Percentiles rank a stretch among this genome's conserved stretches.
These are phyloP conservation scores for Dufourea novaeangliae DNA, from an alignment of 1,140 invertebrate genomes.

Conservation along the genomic window DNA sequence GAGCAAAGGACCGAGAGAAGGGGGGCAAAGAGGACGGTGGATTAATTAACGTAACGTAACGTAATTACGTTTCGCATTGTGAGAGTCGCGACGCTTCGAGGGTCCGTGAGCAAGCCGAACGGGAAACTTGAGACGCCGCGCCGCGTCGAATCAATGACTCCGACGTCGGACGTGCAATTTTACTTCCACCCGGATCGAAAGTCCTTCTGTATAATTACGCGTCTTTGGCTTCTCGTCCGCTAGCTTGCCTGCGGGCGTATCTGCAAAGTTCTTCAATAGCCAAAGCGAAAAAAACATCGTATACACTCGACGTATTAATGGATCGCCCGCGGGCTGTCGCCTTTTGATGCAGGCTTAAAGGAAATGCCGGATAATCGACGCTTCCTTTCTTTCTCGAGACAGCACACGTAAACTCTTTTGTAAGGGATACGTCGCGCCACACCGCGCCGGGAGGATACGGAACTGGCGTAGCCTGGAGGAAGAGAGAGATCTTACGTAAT, in stretches of 20 bases:
- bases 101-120: background rate
- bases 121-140: conserved; percentile 43
- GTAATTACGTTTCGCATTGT: conserved; percentile 65
- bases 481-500: conserved; percentile 27
- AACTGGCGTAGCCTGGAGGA: background rate
- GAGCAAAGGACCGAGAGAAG: conserved; percentile 15
- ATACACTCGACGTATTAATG: too few species aligned
- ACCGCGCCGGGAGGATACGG: background rate
- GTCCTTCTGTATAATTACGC: conserved; percentile 9
- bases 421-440: background rate
- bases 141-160: background rate
- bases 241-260: background rate
- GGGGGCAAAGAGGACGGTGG: conserved; percentile 42
- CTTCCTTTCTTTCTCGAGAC: background rate
- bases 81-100: conserved; percentile 42
- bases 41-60: conserved; percentile 74
- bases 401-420: background rate
- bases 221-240: background rate
- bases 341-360: background rate
- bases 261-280: background rate
- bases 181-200: background rate
- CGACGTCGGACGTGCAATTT: background rate
- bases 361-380: background rate
- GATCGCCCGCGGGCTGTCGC: too few species aligned
- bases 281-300: too few species aligned